A percentile compares a stretch with the other conserved stretches of the same genome.
phyloP scores from a whole-genome alignment of 2,888 invertebrate genomes.

The Drosophila stalkeri region DNA sequence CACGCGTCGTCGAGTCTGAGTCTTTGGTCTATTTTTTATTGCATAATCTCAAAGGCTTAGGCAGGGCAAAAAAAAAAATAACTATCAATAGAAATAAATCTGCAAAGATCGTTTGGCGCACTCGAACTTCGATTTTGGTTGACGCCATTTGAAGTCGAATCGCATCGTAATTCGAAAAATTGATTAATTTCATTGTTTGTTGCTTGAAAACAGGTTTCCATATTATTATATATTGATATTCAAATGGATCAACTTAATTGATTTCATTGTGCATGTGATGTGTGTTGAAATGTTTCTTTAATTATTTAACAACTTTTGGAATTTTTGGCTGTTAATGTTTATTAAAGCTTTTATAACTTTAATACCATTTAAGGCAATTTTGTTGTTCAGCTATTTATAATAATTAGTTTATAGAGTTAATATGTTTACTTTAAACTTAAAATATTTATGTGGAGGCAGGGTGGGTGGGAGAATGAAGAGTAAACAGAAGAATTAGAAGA shows the following conservation, averaged over 20 bases:
- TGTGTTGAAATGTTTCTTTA: slow-evolving; percentile 12
- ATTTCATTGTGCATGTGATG: slow-evolving; percentile 1
- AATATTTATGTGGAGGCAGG: not conserved
- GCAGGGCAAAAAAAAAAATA: slow-evolving; percentile 1
- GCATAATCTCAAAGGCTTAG: slow-evolving; percentile 68
- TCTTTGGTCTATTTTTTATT: slow-evolving; percentile 46
- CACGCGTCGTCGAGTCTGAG: slow-evolving; percentile 17
- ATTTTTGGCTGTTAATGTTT: not conserved
- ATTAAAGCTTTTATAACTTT: not conserved
- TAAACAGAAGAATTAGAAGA: too few relatives aligned
- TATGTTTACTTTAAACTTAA: not conserved
- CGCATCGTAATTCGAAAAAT: slow-evolving; percentile 52
- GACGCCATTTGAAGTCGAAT: slow-evolving; percentile 63
- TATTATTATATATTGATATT: slow-evolving; percentile 1
- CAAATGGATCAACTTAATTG: slow-evolving; percentile 6
- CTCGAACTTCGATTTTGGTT: slow-evolving; percentile 42
- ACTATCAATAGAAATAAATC: slow-evolving; percentile 58
- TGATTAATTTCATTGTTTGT: slow-evolving; percentile 70
- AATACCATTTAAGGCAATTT: not conserved
- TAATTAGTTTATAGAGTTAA: not conserved
- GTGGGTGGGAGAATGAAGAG: not conserved
- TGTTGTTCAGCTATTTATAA: not conserved
- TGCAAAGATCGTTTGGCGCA: slow-evolving; percentile 38
- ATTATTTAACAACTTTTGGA: slow-evolving; percentile 3
- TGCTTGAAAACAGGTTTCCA: slow-evolving; percentile 12